These are phyloP conservation scores for Apostichopus japonicus DNA, from an alignment of 35 echinoderm and acorn worm species.

Conservation along the genomic window DNA sequence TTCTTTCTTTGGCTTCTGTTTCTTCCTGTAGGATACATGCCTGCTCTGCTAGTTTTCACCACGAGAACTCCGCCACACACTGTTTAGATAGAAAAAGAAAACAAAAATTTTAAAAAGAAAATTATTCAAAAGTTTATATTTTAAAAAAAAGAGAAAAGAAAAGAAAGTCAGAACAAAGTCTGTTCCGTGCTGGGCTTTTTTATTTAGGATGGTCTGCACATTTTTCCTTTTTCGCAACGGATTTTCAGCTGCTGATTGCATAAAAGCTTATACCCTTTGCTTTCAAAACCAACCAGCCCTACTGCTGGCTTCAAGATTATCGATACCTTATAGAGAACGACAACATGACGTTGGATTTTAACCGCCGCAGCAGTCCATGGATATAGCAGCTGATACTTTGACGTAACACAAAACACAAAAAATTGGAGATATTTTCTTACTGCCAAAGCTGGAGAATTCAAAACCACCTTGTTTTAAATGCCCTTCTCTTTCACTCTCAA, in stretches of 20 bases:
- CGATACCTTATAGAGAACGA: background rate
- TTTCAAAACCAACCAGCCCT: constrained; percentile 56
- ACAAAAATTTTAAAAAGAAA: background rate
- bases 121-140: background rate
- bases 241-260: constrained; percentile 34
- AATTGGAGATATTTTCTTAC: constrained; percentile 1
- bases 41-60: constrained; percentile 57
- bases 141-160: constrained; percentile 12
- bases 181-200: constrained; percentile 36
- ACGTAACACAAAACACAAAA: background rate
- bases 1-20: constrained; percentile 60
- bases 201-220: constrained; percentile 55
- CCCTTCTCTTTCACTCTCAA: constrained; percentile 40
- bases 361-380: background rate
- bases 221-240: constrained; percentile 44
- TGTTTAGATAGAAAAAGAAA: constrained; percentile 42
- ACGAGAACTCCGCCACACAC: constrained; percentile 46
- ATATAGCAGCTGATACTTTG: background rate
- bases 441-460: constrained; percentile 20
- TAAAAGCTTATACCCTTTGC: constrained; percentile 55
- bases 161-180: background rate
- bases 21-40: constrained; percentile 59
- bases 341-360: background rate
- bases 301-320: constrained; percentile 40
- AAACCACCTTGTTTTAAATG: constrained; percentile 30